Evolutionary conservation across 2,888 invertebrate genomes (phyloP), one percentile per base, ranked within the genome.

Genomic region (Neria commutata): DNA sequence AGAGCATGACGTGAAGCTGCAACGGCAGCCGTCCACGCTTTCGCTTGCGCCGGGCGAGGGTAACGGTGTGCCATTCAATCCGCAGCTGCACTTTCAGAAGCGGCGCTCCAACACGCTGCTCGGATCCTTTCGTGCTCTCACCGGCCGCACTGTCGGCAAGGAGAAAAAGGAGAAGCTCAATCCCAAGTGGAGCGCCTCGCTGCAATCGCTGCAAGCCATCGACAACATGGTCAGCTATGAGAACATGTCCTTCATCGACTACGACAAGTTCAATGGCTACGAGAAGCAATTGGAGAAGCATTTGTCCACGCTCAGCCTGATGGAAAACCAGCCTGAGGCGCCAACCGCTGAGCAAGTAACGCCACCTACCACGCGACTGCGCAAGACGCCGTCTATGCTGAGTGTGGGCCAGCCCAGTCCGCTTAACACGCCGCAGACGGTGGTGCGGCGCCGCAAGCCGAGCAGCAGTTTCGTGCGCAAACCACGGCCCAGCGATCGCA

Each of bases 151-250:
- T 2, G 65, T 63, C 72, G 56, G 74, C 68, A 66, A 83, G 74
- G n/a, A n/a, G n/a, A 79, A 78, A 55, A 76, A 76, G 42, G 79
- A 80, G 42, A 77, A 81, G 26, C 63, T 79, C 48, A 81, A 80
- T 64, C 75, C 81, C 48, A 80, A 79, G 65, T 86, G 86, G 86
- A 83, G 83, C 29, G 84, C 84, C 16, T 85, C 85, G 0, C 65
- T 85, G 60, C 83, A 84, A 63, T 85, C 83, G 10, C 70, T 86
- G 61, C 84, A 85, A 52, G 85, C 86, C 64, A 85, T 82, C 57
- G 86, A 86, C 67, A 81, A 82, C 42, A 83, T 83, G 80, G 85
- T 86, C 62, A 85, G 85, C 73, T 86, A 85, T 71, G 83, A 84
- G 61, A 85, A 86, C 66, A 81, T 86, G 72, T 85, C 85, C 69